These are phyloP conservation scores for Nothoprocta perdicaria DNA, from an alignment of 2,113 vertebrate genomes.

Conservation along the genomic window DNA sequence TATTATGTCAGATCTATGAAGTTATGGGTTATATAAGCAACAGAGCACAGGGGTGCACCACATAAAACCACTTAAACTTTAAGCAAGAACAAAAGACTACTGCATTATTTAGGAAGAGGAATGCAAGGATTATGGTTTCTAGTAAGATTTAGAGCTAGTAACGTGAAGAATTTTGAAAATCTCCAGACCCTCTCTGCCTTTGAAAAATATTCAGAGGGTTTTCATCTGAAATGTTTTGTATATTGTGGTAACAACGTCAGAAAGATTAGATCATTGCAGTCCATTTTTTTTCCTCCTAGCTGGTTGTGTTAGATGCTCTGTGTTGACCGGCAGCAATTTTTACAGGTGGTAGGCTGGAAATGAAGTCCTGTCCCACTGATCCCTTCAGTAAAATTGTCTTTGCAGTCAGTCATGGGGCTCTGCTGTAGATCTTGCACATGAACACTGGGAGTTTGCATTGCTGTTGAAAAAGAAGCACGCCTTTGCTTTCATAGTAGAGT, in stretches of 20 bases:
- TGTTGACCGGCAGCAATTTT: background rate
- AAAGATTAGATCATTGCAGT: background rate
- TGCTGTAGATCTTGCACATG: background rate
- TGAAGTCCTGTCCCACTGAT: background rate
- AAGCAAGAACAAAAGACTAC: background rate
- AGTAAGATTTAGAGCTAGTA: background rate
- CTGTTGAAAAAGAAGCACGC: background rate
- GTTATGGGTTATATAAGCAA: background rate
- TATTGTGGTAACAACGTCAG: background rate
- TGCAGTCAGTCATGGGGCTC: background rate
- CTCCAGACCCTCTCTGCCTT: background rate
- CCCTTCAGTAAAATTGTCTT: background rate
- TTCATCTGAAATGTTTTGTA: background rate
- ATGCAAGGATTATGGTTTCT: background rate
- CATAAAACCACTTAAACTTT: background rate
- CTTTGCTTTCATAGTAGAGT: background rate
- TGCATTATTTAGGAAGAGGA: background rate
- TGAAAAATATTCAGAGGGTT: background rate
- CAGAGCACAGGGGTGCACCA: background rate
- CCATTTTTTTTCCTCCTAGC: background rate
- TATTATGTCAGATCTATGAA: rapidly evolving
- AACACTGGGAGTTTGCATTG: background rate
- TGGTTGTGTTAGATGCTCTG: background rate
- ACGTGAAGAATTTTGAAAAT: background rate
- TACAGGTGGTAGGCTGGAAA: background rate